phyloP scores from a whole-genome alignment of 1,140 invertebrate genomes.

The Dryas iulia region DNA sequence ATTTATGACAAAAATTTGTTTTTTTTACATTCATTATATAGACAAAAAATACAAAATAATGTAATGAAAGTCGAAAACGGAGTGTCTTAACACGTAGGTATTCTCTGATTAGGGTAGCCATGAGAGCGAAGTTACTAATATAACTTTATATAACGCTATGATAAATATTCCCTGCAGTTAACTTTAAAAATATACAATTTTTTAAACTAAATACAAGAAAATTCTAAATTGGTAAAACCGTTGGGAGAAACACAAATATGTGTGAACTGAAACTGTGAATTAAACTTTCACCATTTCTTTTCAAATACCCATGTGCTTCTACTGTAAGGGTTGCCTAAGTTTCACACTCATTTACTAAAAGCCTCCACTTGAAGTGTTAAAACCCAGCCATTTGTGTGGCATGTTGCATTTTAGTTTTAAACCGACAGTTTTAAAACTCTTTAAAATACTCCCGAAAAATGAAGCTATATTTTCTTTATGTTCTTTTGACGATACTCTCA shows the following conservation, averaged over 20 bases:
- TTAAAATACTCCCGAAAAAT: neutral
- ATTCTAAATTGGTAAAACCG: neutral
- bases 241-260: neutral
- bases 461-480: neutral
- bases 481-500: neutral
- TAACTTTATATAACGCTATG: no score
- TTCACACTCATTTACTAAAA: neutral
- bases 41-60: no score
- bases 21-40: no score
- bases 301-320: neutral
- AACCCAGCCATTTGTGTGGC: slow-evolving; percentile 45
- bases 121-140: no score
- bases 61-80: no score
- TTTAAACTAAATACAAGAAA: neutral
- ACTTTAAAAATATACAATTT: no score
- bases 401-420: slow-evolving; percentile 9
- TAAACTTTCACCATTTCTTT: neutral
- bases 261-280: neutral
- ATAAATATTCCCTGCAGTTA: no score
- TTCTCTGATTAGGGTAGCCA: no score
- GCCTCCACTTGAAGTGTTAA: slow-evolving; percentile 35
- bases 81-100: no score
- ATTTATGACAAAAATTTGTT: no score
- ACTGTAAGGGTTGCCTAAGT: neutral
- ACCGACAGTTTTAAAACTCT: slow-evolving; percentile 1